A percentile compares a stretch with the other conserved stretches of the same genome.
phyloP scores from a whole-genome alignment of 2,797 vertebrate genomes.

The Florisuga fusca region DNA sequence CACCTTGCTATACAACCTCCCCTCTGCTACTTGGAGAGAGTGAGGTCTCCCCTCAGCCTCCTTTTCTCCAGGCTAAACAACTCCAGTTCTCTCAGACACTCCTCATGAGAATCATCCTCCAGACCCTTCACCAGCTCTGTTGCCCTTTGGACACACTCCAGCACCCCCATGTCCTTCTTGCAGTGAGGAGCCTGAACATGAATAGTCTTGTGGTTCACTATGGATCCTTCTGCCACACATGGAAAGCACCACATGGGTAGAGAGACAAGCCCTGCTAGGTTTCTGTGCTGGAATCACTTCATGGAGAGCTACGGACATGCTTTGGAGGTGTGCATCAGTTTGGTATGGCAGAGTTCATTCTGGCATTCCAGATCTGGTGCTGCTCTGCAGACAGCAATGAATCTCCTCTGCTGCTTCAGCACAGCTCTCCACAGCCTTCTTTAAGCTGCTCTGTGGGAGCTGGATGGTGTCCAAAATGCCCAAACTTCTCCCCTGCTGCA shows the following conservation, averaged over 20 bases:
- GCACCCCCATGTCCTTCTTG: no score
- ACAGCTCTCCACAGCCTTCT: neutral
- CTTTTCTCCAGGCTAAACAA: no score
- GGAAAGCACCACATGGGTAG: rapidly evolving
- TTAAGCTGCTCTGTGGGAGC: neutral
- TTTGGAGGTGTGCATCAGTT: neutral
- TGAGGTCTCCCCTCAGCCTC: no score
- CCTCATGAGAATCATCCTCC: no score
- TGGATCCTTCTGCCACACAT: neutral
- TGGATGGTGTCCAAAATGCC: neutral
- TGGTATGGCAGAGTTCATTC: neutral
- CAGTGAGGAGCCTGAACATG: neutral
- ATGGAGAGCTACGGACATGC: neutral
- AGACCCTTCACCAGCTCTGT: no score
- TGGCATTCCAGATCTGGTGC: neutral
- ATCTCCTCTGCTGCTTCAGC: neutral
- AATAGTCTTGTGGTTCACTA: neutral
- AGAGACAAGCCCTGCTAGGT: neutral
- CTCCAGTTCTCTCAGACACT: no score
- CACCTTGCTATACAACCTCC: no score
- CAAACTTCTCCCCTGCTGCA: neutral
- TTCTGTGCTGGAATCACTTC: neutral
- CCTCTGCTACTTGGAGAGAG: no score
- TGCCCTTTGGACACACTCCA: no score
- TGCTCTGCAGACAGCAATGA: neutral